Evolutionary conservation across 2,797 vertebrate species (phyloP), one percentile per base, ranked within the genome.

Genomic region (Sebastes kiyomatsui): DNA sequence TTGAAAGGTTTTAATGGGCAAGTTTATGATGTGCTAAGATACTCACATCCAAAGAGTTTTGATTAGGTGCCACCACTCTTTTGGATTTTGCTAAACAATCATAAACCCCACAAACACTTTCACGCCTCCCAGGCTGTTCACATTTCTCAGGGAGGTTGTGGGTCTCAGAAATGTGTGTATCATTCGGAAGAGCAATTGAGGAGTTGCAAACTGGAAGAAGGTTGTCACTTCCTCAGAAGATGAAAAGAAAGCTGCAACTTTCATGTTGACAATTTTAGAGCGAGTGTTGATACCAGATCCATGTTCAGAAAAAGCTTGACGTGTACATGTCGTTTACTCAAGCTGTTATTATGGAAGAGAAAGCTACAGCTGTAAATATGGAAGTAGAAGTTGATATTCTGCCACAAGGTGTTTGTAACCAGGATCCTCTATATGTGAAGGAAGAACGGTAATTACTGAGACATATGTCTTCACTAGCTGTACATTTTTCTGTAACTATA

Each of bases 201-300:
- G n/a, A 30, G 42, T 32, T 73, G 75, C 65, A 33, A 11, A 66
- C 49, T 28, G 38, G 5, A 16, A 28, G 22, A 70, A 52, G 13
- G 23, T 42, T 73, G 54, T 78, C 65, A 27, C 25, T 77, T 46
- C 12, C 18, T 64, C 42, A 38, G 58, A 68, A 65, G 71, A 69
- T 56, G 23, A 77, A 76, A 55, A 67, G 38, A 68, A 52, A n/a
- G 20, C 20, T 54, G 10, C 16, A 22, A 54, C n/a, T n/a, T 22
- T 22, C 11, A 54, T 54, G 27, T 68, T 77, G 69, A 64, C 46
- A 67, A 60, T 60, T 81, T 74, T 56, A 77, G 68, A 79, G 69
- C 20, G 54, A 65, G 72, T 46, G 67, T 59, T 73, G 35, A 70
- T 64, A 61, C 27, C 42, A 66, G 6, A 73, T 68, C 13, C 12